Percentiles rank a stretch among this genome's conserved stretches.
phyloP scores from a whole-genome alignment of 2,888 invertebrate species.

The Coleophora deauratella region DNA sequence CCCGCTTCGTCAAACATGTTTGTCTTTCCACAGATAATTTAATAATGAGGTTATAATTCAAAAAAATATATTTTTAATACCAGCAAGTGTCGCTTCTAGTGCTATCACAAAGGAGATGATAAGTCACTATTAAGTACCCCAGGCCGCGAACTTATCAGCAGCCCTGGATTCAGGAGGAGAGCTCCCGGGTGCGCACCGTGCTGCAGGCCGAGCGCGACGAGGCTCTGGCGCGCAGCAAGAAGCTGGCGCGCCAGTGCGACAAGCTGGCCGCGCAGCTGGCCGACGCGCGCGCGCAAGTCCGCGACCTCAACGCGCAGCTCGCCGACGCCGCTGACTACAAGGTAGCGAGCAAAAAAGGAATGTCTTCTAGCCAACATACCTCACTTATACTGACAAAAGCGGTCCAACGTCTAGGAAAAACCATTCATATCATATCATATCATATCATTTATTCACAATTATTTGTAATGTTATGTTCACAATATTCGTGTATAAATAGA shows the following conservation, averaged over 20 bases:
- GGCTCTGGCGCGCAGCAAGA: constrained; percentile 80
- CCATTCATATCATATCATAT: too few relatives aligned
- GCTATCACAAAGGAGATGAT: neutral
- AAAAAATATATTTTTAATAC: neutral
- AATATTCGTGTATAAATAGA: too few relatives aligned
- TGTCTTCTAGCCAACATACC: too few relatives aligned
- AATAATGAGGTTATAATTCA: neutral
- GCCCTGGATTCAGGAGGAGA: too few relatives aligned
- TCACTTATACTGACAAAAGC: too few relatives aligned
- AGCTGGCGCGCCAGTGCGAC: constrained; percentile 88
- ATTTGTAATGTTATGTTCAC: too few relatives aligned
- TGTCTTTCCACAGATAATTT: neutral
- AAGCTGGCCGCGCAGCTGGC: constrained; percentile 84
- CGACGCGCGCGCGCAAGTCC: constrained; percentile 86
- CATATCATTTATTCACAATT: too few relatives aligned
- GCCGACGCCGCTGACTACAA: constrained; percentile 91
- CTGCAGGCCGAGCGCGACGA: constrained; percentile 80
- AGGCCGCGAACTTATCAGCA: too few relatives aligned
- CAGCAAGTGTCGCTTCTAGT: neutral
- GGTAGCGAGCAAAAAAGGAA: constrained; percentile 50
- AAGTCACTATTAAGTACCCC: too few relatives aligned
- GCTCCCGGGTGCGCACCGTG: constrained; percentile 58
- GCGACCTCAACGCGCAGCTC: constrained; percentile 89
- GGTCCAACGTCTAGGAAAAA: too few relatives aligned
- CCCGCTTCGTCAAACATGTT: neutral